Percentiles rank a stretch among this genome's conserved stretches.
phyloP scores from a whole-genome alignment of 2,888 invertebrate species.

The Tetheella fluctuosa region DNA sequence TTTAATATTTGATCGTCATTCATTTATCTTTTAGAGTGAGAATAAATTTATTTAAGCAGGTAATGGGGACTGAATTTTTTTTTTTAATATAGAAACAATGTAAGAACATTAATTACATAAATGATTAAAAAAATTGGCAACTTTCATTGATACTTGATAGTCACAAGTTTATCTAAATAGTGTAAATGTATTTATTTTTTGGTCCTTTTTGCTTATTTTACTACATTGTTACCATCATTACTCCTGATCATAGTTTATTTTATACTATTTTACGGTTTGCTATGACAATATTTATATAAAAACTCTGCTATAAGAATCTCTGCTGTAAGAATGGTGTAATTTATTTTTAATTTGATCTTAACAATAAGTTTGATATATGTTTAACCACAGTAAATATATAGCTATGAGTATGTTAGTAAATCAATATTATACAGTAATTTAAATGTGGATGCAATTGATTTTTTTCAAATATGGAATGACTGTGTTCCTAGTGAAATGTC shows the following conservation, averaged over 20 bases:
- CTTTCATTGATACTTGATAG: no score
- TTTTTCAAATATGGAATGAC: neutral
- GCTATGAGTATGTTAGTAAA: neutral
- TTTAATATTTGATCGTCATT: no score
- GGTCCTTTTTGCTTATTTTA: no score
- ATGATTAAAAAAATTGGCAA: no score
- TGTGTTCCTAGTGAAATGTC: neutral
- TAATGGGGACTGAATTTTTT: no score
- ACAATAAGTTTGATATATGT: neutral
- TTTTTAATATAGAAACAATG: no score
- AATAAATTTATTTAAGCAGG: no score
- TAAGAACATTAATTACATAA: no score
- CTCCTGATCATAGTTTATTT: constrained; percentile 24
- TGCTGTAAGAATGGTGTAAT: neutral
- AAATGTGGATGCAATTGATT: neutral
- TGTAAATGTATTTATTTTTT: no score
- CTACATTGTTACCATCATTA: neutral
- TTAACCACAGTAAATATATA: neutral
- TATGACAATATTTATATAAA: constrained; percentile 6
- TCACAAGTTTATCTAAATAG: no score
- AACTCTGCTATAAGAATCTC: neutral
- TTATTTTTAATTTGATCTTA: neutral
- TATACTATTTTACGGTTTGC: constrained; percentile 21
- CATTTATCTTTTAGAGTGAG: no score
- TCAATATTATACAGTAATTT: neutral